Conservation (phyloP, 1,140 invertebrate species). For the Scylla paramamosain region DNA sequence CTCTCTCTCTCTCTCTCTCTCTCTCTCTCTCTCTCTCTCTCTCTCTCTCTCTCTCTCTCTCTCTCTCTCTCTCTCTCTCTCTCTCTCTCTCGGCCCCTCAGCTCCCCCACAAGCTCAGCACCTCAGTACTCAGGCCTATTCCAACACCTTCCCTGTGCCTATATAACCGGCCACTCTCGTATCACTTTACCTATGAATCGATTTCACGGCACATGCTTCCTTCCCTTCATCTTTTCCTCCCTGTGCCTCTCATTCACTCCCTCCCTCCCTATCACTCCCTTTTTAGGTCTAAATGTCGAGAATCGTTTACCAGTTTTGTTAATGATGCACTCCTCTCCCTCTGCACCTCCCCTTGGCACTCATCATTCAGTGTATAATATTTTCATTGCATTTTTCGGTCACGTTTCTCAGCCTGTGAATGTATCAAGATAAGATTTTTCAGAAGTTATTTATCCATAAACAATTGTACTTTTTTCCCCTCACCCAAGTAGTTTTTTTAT, state of each 20-base stretch:
- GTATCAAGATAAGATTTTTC: not conserved
- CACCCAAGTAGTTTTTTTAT: not conserved
- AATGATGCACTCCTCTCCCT: not conserved
- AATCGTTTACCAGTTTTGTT: not conserved
- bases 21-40: too few species aligned
- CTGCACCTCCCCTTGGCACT: not conserved
- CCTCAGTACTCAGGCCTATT: not conserved
- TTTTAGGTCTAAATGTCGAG: not conserved
- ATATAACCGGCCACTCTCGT: not conserved
- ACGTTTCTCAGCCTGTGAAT: not conserved
- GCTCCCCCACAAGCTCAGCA: not conserved
- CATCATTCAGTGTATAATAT: not conserved
- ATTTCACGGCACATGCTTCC: not conserved
- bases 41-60: too few species aligned
- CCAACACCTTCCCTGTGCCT: not conserved
- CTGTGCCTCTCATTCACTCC: not conserved
- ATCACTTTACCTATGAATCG: constrained; percentile 8
- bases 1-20: too few species aligned
- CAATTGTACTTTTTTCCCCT: not conserved
- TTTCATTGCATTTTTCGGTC: not conserved
- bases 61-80: too few species aligned
- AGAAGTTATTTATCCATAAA: not conserved
- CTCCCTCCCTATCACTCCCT: not conserved
- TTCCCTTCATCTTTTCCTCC: not conserved
- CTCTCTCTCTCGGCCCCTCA: not conserved